Base-by-base conservation (phyloP, 2,113 vertebrate species). In the Arothron firmamentum region DNA sequence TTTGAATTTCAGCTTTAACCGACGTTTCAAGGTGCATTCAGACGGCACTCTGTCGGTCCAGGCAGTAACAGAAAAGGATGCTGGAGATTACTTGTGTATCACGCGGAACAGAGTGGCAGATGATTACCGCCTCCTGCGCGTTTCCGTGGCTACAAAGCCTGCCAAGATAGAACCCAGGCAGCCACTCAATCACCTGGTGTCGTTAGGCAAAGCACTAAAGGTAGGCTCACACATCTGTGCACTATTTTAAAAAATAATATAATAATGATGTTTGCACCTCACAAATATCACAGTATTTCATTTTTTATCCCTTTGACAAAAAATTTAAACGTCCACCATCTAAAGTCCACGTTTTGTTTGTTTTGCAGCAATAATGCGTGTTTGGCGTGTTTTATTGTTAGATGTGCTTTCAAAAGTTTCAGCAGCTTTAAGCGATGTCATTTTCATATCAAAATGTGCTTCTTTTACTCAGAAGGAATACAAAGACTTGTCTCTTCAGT, bases 71-170 rank as follows among this genome's bases (percentile, higher is more conserved):
- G 93, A 98, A 48, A 92, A 88, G 68, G 96, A 99, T 42, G 88
- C 92, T 0, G 96, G 96, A 4, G 94, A 97, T 48, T 99, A 98
- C 79, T 75, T 98, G 20, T 99, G 96, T 15, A 89, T 98, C 11
- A 92, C 95, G 23, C 90, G 95, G 21, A 97, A 98, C 77, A 92
- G 92, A 74, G 88, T 94, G 0, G 93, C 93, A 0, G 94, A 98
- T 45, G 95, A 97, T 82, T 95, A 90, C 0, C 89, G 92, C 19
- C 84, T 91, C 11, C 88, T 98, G 6, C 91, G 86, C 65, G 94
- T 97, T 13, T 88, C 90, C 0, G 95, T 97, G 62, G 89, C 92
- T 58, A 94, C 92, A 77, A 91, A 88, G 64, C 90, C 95, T 0
- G 94, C 96, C 46, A 94, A 89, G 82, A 98, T 98, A 23, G 88